A percentile compares a stretch with the other conserved stretches of the same genome.
phyloP scores from a whole-genome alignment of 2,113 vertebrate species.

The Etheostoma spectabile region DNA sequence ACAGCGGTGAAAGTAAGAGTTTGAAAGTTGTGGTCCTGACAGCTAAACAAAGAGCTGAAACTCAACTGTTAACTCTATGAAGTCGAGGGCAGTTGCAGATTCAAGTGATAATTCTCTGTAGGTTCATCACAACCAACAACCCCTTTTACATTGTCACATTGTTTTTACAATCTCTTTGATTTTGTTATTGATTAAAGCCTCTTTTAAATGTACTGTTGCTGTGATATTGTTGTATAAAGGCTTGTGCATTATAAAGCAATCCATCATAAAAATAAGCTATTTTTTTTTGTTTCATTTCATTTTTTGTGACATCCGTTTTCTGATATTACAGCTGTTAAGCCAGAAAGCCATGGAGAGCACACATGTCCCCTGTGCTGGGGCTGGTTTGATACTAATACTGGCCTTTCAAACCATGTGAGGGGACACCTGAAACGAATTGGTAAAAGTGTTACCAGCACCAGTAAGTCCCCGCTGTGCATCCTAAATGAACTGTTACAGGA shows the following conservation, averaged over 20 bases:
- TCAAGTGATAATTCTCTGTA: not conserved
- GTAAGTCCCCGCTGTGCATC: slow-evolving; percentile 90
- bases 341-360: slow-evolving; percentile 89
- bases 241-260: too few relatives aligned
- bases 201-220: not conserved
- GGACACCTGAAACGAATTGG: slow-evolving; percentile 94
- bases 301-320: not conserved
- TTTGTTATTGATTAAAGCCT: not conserved
- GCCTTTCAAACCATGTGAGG: slow-evolving; percentile 95
- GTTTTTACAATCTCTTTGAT: not conserved
- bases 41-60: not conserved
- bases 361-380: slow-evolving; percentile 92
- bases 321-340: slow-evolving; percentile 85
- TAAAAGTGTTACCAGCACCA: slow-evolving; percentile 89
- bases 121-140: not conserved
- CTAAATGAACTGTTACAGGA: slow-evolving; percentile 93
- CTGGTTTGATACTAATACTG: slow-evolving; percentile 96
- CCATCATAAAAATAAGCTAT: not conserved
- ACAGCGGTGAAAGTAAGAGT: too few relatives aligned
- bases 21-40: too few relatives aligned
- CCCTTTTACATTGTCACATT: not conserved
- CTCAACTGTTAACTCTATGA: not conserved
- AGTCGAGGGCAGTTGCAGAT: not conserved
- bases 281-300: not conserved
- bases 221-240: not conserved